Percentiles rank a stretch among this genome's conserved stretches.
These are phyloP conservation scores for Otis tarda DNA, from an alignment of 2,113 vertebrate genomes.

Conservation along the genomic window DNA sequence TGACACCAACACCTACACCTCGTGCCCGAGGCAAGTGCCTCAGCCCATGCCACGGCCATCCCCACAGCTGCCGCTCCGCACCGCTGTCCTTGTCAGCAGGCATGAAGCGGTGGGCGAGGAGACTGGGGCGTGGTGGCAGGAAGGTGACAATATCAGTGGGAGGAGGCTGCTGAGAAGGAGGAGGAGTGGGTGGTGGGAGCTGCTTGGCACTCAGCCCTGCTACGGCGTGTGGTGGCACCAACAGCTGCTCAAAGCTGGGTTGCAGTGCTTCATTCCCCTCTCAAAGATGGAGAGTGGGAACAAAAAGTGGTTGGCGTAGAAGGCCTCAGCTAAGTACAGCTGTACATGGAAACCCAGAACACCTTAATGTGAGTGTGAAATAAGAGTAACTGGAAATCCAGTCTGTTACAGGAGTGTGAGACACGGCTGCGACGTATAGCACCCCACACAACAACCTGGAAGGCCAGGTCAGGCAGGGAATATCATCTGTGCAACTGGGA, in stretches of 20 bases:
- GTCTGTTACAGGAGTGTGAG: neutral
- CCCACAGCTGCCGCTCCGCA: neutral
- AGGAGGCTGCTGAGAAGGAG: neutral
- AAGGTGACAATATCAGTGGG: accelerated
- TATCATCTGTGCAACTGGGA: neutral
- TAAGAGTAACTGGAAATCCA: neutral
- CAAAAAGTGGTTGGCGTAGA: neutral
- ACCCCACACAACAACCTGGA: neutral
- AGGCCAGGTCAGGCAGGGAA: neutral
- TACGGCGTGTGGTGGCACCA: accelerated
- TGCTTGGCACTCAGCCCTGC: accelerated
- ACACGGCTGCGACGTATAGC: accelerated
- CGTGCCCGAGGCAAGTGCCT: accelerated
- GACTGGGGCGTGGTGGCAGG: accelerated
- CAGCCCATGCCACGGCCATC: no score
- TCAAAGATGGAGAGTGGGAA: neutral
- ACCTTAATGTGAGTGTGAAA: neutral
- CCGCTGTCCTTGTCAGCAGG: neutral
- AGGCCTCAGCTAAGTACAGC: neutral
- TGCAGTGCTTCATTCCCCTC: neutral
- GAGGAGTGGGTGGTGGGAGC: accelerated
- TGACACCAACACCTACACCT: neutral
- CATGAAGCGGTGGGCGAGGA: no score
- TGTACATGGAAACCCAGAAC: neutral
- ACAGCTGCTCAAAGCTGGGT: accelerated